phyloP scores from a whole-genome alignment of 2,888 invertebrate species.

The Leuctra nigra region DNA sequence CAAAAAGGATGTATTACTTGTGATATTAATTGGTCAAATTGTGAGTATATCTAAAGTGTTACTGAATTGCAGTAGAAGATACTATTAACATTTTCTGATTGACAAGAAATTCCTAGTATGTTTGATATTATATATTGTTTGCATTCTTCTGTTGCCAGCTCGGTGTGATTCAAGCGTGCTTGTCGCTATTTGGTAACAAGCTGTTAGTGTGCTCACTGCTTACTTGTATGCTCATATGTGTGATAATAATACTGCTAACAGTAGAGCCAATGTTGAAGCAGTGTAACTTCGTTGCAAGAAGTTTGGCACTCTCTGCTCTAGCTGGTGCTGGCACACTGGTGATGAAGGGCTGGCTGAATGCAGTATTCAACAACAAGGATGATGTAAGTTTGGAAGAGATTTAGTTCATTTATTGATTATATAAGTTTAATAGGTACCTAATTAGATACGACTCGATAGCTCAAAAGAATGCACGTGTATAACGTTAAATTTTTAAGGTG shows the following conservation, averaged over 20 bases:
- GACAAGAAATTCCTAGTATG: too few relatives aligned
- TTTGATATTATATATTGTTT: too few relatives aligned
- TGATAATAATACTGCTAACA: conserved; percentile 30
- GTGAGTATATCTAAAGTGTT: conserved; percentile 40
- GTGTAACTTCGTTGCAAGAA: conserved; percentile 25
- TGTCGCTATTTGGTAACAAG: conserved; percentile 51
- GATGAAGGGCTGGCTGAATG: conserved; percentile 42
- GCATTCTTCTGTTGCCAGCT: conserved; percentile 40
- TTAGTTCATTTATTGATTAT: too few relatives aligned
- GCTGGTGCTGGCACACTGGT: conserved; percentile 36
- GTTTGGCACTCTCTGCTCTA: conserved; percentile 29
- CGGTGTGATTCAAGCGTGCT: conserved; percentile 38
- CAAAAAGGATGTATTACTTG: conserved; percentile 36
- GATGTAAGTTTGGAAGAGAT: conserved; percentile 36
- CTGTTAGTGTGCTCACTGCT: conserved; percentile 48
- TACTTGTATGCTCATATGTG: conserved; percentile 33
- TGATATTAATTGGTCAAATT: conserved; percentile 41
- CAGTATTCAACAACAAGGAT: conserved; percentile 36
- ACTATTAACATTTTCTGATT: too few relatives aligned
- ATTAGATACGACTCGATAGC: too few relatives aligned
- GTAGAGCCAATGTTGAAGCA: conserved; percentile 26
- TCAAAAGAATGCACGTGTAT: too few relatives aligned
- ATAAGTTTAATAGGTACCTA: too few relatives aligned
- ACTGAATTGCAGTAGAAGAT: too few relatives aligned
- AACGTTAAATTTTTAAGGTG: too few relatives aligned